Conservation (phyloP, 1,140 invertebrate genomes). For the Brachionus plicatilis region DNA sequence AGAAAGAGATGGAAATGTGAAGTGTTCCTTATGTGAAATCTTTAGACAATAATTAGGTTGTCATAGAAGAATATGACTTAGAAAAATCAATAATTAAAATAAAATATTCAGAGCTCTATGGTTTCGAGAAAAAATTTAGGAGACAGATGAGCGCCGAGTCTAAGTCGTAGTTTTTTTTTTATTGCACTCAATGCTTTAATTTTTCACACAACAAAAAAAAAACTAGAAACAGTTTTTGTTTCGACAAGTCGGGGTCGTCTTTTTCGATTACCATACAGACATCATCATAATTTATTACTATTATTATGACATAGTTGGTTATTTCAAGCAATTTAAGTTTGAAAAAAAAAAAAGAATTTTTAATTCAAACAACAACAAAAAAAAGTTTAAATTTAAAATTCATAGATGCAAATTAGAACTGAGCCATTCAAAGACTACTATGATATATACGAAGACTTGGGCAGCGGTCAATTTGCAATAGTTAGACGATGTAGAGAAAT, state of each 20-base stretch:
- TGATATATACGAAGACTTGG: constrained; percentile 28
- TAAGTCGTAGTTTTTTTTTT: neutral
- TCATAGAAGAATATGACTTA: neutral
- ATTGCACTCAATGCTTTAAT: neutral
- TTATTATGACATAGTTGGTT: neutral
- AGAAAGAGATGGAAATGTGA: too few species aligned
- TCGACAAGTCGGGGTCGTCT: neutral
- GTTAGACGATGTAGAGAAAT: constrained; percentile 80
- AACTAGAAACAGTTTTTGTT: neutral
- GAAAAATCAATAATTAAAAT: neutral
- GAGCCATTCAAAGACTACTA: constrained; percentile 26
- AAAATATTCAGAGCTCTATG: neutral
- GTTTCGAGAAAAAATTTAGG: neutral
- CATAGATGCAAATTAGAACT: constrained; percentile 39
- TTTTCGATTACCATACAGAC: neutral
- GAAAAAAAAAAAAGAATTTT: neutral
- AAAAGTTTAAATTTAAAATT: constrained; percentile 4
- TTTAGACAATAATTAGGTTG: too few species aligned
- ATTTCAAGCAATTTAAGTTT: neutral
- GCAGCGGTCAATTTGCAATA: constrained; percentile 88
- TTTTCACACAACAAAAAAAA: neutral
- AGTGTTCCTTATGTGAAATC: too few species aligned
- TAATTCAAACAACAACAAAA: neutral
- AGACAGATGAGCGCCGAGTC: neutral
- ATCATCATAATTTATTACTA: constrained; percentile 9